Evolutionary conservation across 2,113 vertebrate species (phyloP), one percentile per base, ranked within the genome.

Genomic region (Eptesicus fuscus): DNA sequence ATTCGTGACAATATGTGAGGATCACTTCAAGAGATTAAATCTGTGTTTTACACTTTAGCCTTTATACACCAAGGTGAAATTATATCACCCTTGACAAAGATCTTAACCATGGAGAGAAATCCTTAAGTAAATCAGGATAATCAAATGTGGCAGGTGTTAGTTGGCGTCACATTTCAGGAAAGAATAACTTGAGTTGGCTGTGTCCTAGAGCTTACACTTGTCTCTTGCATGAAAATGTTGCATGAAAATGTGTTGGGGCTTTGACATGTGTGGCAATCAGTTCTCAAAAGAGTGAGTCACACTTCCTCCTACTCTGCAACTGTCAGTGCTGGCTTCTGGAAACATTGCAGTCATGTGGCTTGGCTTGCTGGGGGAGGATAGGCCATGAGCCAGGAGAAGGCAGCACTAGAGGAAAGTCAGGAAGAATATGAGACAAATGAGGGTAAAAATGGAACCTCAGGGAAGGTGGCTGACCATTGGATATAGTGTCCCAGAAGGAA

Each of bases 161-260:
- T 28, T 85, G 63, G 77, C 51, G 89, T 93, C 61, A 93, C 42
- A 53, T 95, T 88, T 92, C 67, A 91, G 83, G 86, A 92, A 95
- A 93, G 93, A 88, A 59, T 86, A 88, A 92, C 63, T 84, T 32
- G 44, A 95, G 1, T 73, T 96, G 88, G 32, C 91, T 93, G 40
- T 94, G 32, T 95, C 85, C 83, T 92, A 90, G 42, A 92, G 73
- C 59, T 95, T 96, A 91, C 84, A 71, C 23, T 90, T 91, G 25
- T 92, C 82, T 93, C 37, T 94, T 93, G 65, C 91, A 89, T 95
- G 63, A 97, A 97, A 91, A 96, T 85, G 78, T 95, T 97, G 93
- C 94, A 83, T 89, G 67, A 92, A 92, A 92, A 94, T 92, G 67
- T 96, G 77, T 90, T 95, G 44, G 51, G 67, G 9, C 61, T 96